Conservation (phyloP, 2,113 vertebrate genomes). For the Gambusia affinis region DNA sequence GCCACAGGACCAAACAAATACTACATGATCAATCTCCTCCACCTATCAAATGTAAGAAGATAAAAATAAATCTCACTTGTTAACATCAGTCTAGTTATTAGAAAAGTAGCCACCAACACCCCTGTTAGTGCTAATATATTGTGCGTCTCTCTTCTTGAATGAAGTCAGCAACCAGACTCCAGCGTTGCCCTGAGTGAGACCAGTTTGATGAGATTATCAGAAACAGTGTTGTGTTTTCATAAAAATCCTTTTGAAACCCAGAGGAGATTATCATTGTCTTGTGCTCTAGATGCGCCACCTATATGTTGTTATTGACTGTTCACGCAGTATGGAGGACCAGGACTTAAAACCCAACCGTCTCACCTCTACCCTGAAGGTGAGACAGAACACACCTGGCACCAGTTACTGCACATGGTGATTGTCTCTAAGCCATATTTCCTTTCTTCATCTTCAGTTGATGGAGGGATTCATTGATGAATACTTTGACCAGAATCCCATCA, state of each 20-base stretch:
- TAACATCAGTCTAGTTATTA: too few species aligned
- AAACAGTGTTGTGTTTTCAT: not conserved
- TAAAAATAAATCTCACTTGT: too few species aligned
- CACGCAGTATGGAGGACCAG: constrained; percentile 97
- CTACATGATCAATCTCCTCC: too few species aligned
- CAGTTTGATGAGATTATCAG: not conserved
- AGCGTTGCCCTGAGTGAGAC: too few species aligned
- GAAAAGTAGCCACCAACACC: too few species aligned
- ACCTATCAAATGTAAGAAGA: too few species aligned
- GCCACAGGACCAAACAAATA: too few species aligned
- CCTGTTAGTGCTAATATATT: too few species aligned
- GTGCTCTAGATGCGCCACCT: constrained; percentile 94
- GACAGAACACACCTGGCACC: not conserved
- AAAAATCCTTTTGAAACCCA: not conserved
- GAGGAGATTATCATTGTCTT: constrained; percentile 9
- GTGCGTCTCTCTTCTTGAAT: too few species aligned
- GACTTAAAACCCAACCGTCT: constrained; percentile 94
- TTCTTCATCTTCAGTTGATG: constrained; percentile 81
- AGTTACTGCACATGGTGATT: fast-evolving
- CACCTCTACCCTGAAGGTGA: constrained; percentile 90
- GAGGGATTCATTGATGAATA: constrained; percentile 96
- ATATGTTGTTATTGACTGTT: constrained; percentile 91
- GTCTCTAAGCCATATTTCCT: not conserved
- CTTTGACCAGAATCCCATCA: constrained; percentile 99
- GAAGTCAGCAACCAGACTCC: too few species aligned